Conservation (phyloP, 2,888 invertebrate genomes). For the Bombylius major region DNA sequence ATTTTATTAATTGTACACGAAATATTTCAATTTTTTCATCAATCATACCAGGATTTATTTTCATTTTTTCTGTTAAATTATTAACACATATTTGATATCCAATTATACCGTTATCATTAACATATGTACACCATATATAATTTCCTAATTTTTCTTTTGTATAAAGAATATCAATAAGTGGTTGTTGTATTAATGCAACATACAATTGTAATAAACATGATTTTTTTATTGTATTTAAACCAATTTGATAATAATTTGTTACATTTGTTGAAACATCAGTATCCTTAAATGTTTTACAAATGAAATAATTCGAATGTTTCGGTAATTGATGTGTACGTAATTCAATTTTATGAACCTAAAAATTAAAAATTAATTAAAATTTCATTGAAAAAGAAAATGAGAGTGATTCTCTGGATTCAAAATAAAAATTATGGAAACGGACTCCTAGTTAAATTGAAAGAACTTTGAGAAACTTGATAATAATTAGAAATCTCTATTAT, state of each 20-base stretch:
- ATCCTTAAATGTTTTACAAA: conserved; percentile 52
- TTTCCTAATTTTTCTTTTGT: conserved; percentile 79
- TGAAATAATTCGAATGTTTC: conserved; percentile 45
- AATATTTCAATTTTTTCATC: conserved; percentile 54
- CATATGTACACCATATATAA: conserved; percentile 51
- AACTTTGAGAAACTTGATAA: no score
- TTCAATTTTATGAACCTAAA: conserved; percentile 27
- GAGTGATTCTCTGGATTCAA: no score
- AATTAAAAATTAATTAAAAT: background rate
- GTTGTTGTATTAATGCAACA: conserved; percentile 68
- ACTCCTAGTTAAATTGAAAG: no score
- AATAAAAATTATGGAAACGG: no score
- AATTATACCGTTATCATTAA: conserved; percentile 57
- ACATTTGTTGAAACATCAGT: conserved; percentile 62
- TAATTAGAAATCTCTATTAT: no score
- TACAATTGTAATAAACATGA: conserved; percentile 56
- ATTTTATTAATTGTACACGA: conserved; percentile 43
- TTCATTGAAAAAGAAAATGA: no score
- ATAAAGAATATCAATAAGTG: conserved; percentile 63
- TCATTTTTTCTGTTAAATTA: conserved; percentile 52
- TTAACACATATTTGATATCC: conserved; percentile 61
- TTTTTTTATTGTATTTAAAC: conserved; percentile 41
- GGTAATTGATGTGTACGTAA: conserved; percentile 47
- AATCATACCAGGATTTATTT: conserved; percentile 31
- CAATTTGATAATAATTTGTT: conserved; percentile 69